Evolutionary conservation across 92 coral and sea anemone genomes (phyloP).

Genomic region (Virgularia gustaviana): DNA sequence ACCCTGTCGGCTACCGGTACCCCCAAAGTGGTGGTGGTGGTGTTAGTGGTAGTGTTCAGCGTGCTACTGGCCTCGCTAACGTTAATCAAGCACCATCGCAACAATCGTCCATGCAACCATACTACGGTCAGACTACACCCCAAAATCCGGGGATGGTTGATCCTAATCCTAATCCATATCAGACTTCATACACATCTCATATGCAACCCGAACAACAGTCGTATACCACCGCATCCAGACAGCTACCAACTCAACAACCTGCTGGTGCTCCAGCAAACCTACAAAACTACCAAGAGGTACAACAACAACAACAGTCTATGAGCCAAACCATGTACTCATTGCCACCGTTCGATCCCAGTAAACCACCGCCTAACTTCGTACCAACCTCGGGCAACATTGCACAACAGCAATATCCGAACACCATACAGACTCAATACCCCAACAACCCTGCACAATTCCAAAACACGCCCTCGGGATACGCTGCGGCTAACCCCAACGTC

Average conservation of each 20-base stretch:
- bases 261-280: background rate
- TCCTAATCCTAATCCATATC: background rate
- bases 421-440: background rate
- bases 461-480: background rate
- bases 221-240: background rate
- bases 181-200: no score
- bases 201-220: background rate
- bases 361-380: slow-evolving; percentile 6
- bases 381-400: background rate
- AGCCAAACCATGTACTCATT: background rate
- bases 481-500: background rate
- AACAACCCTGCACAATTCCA: slow-evolving; percentile 4
- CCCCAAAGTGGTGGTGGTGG: background rate
- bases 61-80: background rate
- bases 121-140: background rate
- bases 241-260: background rate
- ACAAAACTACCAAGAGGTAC: background rate
- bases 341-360: background rate
- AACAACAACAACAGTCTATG: slow-evolving; percentile 8
- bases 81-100: background rate
- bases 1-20: background rate
- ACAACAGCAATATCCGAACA: slow-evolving; percentile 9
- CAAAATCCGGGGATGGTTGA: background rate
- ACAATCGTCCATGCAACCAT: background rate
- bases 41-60: background rate